Evolutionary conservation across 2,888 invertebrate genomes (phyloP).

Genomic region (Catocala fraxini): DNA sequence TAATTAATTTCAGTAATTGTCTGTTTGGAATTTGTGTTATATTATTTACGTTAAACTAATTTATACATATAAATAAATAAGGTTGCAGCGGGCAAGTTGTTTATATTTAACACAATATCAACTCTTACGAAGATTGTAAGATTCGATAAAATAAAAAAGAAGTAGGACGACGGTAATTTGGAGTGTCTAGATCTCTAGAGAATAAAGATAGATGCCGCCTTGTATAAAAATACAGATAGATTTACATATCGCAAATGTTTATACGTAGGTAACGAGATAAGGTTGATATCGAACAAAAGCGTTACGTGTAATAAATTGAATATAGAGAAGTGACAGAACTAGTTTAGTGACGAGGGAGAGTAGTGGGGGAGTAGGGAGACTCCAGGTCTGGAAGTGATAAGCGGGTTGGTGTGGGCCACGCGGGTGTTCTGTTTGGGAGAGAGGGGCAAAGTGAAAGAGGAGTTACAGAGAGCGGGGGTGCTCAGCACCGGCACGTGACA

Average conservation of each 20-base stretch:
- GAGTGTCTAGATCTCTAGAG: no score
- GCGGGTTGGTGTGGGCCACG: constrained; percentile 39
- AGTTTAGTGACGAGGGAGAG: constrained; percentile 33
- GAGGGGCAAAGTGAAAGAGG: constrained; percentile 18
- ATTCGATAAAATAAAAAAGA: no score
- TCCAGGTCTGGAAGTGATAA: constrained; percentile 60
- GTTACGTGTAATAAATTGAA: constrained; percentile 53
- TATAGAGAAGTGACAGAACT: constrained; percentile 50
- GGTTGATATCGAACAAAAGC: constrained; percentile 51
- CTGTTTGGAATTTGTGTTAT: not conserved
- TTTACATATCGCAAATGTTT: constrained; percentile 7
- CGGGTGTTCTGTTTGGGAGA: constrained; percentile 24
- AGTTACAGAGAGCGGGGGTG: constrained; percentile 32
- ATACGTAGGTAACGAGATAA: constrained; percentile 31
- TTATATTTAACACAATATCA: no score
- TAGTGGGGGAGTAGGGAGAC: constrained; percentile 51
- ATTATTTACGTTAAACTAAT: not conserved
- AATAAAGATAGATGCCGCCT: not conserved
- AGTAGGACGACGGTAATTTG: no score
- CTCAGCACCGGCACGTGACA: constrained; percentile 65
- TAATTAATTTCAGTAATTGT: not conserved
- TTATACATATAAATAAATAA: no score
- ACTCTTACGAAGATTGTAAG: no score
- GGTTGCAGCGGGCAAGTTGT: no score
- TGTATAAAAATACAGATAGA: not conserved